Evolutionary conservation across 2,888 invertebrate species (phyloP), one percentile per base, ranked within the genome.

Genomic region (Plagodis pulveraria): DNA sequence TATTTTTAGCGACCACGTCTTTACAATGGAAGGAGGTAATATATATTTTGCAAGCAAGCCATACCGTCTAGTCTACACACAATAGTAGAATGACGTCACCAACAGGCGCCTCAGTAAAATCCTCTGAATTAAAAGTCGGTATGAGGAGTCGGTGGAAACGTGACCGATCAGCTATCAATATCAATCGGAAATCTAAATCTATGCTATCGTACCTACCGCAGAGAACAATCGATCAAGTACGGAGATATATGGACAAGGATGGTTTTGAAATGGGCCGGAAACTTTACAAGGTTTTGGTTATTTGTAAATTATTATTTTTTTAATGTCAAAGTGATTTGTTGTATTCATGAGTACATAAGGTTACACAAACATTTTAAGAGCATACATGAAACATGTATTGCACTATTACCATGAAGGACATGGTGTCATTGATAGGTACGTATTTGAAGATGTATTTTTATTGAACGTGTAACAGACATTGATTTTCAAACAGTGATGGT

Each of bases 91-190:
- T 36, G 36, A 36, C 36, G 36, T 36, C 36, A 36, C 5, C 36
- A 36, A 0, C 77, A 71, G 87, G 89, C 90, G 91, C 89, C 88
- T 73, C 55, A 72, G 76, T 74, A 73, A 75, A 75, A 72, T 70
- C 69, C 70, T 70, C 66, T 67, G 73, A 80, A 84, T 87, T 86
- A 83, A 80, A 84, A 87, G 86, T 84, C 85, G 48, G 56, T 56
- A 65, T 71, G 72, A 67, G 73, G 66, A 60, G 58, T 58, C 49
- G 10, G 58, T 44, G 32, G 43, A 11, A 66, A 90, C 91, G 91
- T 91, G 91, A 89, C 83, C 84, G 87, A 87, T 90, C 82, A 80
- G 63, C 70, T 79, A 83, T 85, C 85, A 81, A 86, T 87, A 84
- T 73, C 80, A 79, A 88, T 89, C 83, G 78, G 76, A 77, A 80